Percentiles rank a stretch among this genome's conserved stretches.
phyloP scores from a whole-genome alignment of 2,797 vertebrate species.

The Neosalanx taihuensis region DNA sequence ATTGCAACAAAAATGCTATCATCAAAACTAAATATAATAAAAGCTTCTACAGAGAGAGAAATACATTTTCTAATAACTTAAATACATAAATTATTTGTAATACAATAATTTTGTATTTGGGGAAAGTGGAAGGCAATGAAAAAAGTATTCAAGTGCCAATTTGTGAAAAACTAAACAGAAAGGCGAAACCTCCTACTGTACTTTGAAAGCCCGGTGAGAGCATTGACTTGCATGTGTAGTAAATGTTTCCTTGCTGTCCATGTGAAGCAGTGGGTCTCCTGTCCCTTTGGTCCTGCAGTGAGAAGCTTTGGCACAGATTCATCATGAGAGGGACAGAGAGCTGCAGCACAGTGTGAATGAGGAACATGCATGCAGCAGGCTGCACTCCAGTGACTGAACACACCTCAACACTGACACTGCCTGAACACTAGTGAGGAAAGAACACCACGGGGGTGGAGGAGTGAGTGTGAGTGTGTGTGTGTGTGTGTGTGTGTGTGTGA shows the following conservation, averaged over 20 bases:
- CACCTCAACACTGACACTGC: conserved; percentile 48
- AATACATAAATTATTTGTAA: conserved; percentile 76
- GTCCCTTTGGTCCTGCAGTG: conserved; percentile 50
- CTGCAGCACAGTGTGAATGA: conserved; percentile 57
- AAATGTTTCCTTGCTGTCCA: conserved; percentile 34
- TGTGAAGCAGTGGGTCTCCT: conserved; percentile 33
- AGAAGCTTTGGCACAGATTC: conserved; percentile 72
- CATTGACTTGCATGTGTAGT: conserved; percentile 51
- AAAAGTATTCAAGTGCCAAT: conserved; percentile 50
- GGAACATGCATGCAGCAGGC: conserved; percentile 59
- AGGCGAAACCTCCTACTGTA: conserved; percentile 36
- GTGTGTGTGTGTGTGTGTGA: not conserved
- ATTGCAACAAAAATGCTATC: conserved; percentile 34
- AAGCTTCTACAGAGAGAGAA: conserved; percentile 64
- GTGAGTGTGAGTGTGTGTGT: conserved; percentile 10
- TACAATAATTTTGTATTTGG: conserved; percentile 59
- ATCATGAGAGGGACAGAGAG: conserved; percentile 46
- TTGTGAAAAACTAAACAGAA: conserved; percentile 12
- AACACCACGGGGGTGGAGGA: conserved; percentile 32
- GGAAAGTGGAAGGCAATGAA: conserved; percentile 43
- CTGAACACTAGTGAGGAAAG: conserved; percentile 43
- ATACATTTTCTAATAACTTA: conserved; percentile 77
- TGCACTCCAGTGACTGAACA: conserved; percentile 52
- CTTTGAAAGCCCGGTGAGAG: conserved; percentile 41
- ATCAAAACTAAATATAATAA: conserved; percentile 62